Evolutionary conservation across 1,140 invertebrate species (phyloP), one percentile per base, ranked within the genome.

Genomic region (Tetramorium alpestre): DNA sequence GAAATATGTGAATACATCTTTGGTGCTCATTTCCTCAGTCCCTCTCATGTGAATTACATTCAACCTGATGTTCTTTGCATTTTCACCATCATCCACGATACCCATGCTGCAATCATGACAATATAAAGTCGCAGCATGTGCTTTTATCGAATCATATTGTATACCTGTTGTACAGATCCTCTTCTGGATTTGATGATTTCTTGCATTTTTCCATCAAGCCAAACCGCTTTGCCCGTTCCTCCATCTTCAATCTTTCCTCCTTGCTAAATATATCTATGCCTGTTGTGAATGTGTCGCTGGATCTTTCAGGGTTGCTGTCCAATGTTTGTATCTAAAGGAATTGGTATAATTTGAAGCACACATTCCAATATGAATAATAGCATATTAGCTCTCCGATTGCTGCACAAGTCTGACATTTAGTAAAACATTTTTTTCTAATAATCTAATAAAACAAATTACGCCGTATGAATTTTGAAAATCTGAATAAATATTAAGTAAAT

Each of bases 1-100:
- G 91, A 98, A 97, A 94, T 98, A 98, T 88, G 96, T 96, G 92
- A 98, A 97, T 41, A 98, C 96, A 94, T 98, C 97, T 93, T 97
- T 96, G 44, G 97, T 97, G 87, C 95, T 97, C 96, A 98, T 97
- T 18, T 97, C 96, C 90, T 97, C 96, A 1, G 97, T 97, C 44
- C 98, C 98, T 93, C 96, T 95, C 89, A 98, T 96, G 93, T 98
- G 97, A 60, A 98, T 93, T 25, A 97, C 96, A 95, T 98, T 97
- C 88, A 97, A 95, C 88, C 97, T 95, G 92, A 97, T 93, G 94
- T 96, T 95, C 94, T 96, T 96, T 90, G 70, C 60, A 82, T 85
- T 92, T 60, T 97, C 96, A 94, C 96, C 96, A 51, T 96, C 95
- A 91, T 95, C 94, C 89, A 93, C 95, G 89, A 97, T 96, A 22